Conservation (phyloP, 2,888 invertebrate genomes). For the Rutpela maculata region DNA sequence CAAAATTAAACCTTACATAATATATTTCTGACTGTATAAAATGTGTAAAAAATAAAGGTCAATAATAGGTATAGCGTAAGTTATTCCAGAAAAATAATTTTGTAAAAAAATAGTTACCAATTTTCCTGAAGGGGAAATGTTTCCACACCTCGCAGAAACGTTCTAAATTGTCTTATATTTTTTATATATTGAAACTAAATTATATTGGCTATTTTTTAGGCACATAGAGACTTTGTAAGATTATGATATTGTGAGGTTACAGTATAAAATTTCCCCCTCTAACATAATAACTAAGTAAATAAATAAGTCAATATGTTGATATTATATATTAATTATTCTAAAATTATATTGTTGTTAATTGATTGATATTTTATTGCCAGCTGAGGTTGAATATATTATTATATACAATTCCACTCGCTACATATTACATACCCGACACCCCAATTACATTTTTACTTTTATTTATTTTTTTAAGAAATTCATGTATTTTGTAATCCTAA, state of each 20-base stretch:
- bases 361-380: slow-evolving; percentile 25
- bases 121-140: not conserved
- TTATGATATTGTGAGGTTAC: not conserved
- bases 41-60: not conserved
- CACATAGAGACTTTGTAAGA: not conserved
- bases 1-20: no score
- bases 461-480: no score
- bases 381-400: not conserved
- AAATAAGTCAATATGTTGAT: slow-evolving; percentile 18
- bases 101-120: not conserved
- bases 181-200: no score
- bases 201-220: not conserved
- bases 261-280: not conserved
- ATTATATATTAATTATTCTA: slow-evolving; percentile 10
- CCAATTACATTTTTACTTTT: no score
- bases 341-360: slow-evolving; percentile 19
- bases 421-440: no score
- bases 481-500: no score
- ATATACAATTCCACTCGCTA: no score
- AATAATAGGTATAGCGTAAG: not conserved
- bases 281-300: not conserved
- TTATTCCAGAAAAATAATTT: not conserved
- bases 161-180: no score
- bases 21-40: not conserved
- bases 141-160: no score